Evolutionary conservation across 2,113 vertebrate species (phyloP).

Genomic region (Amphilophus citrinellus): DNA sequence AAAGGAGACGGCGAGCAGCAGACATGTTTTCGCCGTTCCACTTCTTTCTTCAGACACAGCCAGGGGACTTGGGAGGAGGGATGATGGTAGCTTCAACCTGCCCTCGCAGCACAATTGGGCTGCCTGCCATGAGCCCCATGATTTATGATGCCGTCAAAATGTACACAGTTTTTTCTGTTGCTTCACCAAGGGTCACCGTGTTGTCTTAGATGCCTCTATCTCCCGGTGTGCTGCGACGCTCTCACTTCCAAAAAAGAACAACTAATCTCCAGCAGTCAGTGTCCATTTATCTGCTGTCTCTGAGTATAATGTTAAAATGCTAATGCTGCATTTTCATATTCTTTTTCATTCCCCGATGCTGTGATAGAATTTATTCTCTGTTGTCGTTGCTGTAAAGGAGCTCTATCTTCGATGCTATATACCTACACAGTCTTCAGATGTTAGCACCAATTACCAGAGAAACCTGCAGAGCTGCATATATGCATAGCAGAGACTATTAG

Average conservation of each 20-base stretch:
- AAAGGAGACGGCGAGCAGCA: conserved; percentile 22
- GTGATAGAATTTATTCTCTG: conserved; percentile 24
- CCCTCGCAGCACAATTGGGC: conserved; percentile 74
- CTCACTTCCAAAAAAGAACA: conserved; percentile 39
- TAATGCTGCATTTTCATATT: conserved; percentile 58
- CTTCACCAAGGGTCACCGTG: conserved; percentile 71
- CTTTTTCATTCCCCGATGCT: conserved; percentile 21
- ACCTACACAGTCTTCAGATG: conserved; percentile 58
- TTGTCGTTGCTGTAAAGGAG: conserved; percentile 36
- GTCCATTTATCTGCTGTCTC: conserved; percentile 48
- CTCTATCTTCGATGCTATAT: conserved; percentile 19
- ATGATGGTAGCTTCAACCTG: conserved; percentile 64
- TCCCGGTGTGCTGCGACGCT: conserved; percentile 31
- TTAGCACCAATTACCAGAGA: conserved; percentile 66
- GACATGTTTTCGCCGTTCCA: conserved; percentile 69
- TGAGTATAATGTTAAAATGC: conserved; percentile 54
- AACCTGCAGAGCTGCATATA: conserved; percentile 53
- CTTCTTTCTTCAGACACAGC: conserved; percentile 72
- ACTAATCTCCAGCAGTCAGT: conserved; percentile 51
- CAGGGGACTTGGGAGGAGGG: conserved; percentile 68
- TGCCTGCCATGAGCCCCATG: conserved; percentile 71
- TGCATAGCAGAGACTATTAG: conserved; percentile 17
- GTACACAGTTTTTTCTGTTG: conserved; percentile 57
- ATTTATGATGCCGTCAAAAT: conserved; percentile 79
- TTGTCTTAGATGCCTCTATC: conserved; percentile 68